phyloP scores from a whole-genome alignment of 2,113 vertebrate genomes.

The Pseudopipra pipra region DNA sequence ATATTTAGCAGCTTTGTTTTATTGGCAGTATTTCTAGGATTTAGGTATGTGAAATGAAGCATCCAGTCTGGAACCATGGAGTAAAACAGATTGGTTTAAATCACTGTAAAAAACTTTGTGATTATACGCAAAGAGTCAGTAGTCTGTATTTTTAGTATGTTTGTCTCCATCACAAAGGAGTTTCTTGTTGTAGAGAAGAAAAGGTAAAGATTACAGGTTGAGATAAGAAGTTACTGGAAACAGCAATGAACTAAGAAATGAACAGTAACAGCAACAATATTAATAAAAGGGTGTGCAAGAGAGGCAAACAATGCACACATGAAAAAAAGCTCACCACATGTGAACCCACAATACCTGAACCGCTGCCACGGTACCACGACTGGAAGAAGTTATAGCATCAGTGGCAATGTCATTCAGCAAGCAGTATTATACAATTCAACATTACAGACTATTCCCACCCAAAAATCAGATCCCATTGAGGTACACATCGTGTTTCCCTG shows the following conservation, averaged over 20 bases:
- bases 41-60: neutral
- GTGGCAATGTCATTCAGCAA: neutral
- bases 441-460: neutral
- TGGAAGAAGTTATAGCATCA: neutral
- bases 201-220: neutral
- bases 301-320: accelerated
- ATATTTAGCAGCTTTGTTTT: neutral
- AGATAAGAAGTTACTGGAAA: neutral
- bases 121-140: neutral
- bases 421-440: neutral
- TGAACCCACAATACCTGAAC: accelerated
- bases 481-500: neutral
- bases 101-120: neutral
- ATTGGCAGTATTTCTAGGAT: neutral
- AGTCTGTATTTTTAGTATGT: neutral
- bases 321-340: accelerated
- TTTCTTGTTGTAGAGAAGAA: neutral
- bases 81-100: neutral
- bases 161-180: neutral
- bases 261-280: neutral
- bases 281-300: neutral
- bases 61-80: neutral
- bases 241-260: neutral
- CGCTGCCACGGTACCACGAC: accelerated
- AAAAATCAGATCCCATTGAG: neutral